Evolutionary conservation across 2,113 vertebrate genomes (phyloP).

Genomic region (Trematocara marginatum): DNA sequence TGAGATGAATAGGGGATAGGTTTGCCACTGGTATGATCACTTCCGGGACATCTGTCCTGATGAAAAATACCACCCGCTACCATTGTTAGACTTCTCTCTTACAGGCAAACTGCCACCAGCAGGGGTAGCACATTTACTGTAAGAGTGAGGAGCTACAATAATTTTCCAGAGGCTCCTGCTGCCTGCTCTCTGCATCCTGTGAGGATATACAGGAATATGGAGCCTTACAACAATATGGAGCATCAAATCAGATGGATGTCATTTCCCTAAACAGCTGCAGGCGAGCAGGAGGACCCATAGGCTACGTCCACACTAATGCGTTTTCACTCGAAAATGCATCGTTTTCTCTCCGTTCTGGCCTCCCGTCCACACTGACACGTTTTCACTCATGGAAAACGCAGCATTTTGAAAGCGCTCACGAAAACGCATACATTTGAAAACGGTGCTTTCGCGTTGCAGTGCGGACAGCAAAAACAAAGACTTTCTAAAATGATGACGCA

Average conservation of each 20-base stretch:
- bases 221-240: conserved; percentile 20
- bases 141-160: conserved; percentile 4
- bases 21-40: conserved; percentile 16
- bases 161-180: background rate
- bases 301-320: background rate
- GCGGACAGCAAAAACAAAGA: background rate
- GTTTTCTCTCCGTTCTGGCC: background rate
- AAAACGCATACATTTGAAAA: background rate
- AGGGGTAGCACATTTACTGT: background rate
- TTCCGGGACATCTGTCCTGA: conserved; percentile 40
- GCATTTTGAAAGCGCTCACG: background rate
- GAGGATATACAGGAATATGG: conserved; percentile 57
- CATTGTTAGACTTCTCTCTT: background rate
- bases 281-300: background rate
- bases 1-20: background rate
- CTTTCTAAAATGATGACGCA: background rate
- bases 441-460: background rate
- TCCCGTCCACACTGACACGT: background rate
- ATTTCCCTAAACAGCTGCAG: conserved; percentile 31
- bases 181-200: conserved; percentile 42
- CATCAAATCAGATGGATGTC: conserved; percentile 8
- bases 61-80: background rate
- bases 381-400: background rate
- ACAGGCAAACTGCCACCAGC: background rate
- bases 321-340: background rate